A percentile compares a stretch with the other conserved stretches of the same genome.
These are phyloP conservation scores for Pseudolaguvia tuberculata DNA, from an alignment of 2,113 vertebrate species.

Conservation along the genomic window DNA sequence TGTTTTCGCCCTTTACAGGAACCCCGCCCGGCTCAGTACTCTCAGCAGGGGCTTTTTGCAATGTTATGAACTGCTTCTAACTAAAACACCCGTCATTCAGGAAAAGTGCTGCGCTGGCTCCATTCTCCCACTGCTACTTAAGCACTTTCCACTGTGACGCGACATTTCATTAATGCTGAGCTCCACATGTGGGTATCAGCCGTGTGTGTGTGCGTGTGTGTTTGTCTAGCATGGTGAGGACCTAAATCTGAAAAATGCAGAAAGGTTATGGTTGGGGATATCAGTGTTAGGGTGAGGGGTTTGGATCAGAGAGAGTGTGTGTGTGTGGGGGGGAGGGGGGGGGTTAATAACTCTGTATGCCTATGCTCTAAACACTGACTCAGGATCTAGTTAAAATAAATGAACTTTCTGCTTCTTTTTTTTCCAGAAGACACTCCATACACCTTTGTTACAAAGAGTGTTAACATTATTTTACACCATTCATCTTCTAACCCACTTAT, in stretches of 20 bases:
- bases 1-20: slow-evolving; percentile 26
- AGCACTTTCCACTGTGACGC: slow-evolving; percentile 56
- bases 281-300: not conserved
- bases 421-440: too few species aligned
- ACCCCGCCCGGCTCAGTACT: slow-evolving; percentile 32
- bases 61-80: slow-evolving; percentile 12
- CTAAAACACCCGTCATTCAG: not conserved
- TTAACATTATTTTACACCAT: too few species aligned
- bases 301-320: too few species aligned
- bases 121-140: slow-evolving; percentile 57
- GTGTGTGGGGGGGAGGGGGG: too few species aligned
- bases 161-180: slow-evolving; percentile 40
- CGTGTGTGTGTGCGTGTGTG: not conserved
- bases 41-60: not conserved
- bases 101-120: slow-evolving; percentile 46
- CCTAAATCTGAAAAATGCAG: too few species aligned
- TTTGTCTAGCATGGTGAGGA: too few species aligned
- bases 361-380: not conserved
- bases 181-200: slow-evolving; percentile 24
- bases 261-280: too few species aligned
- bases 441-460: too few species aligned
- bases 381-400: not conserved
- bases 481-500: too few species aligned
- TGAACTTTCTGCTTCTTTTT: too few species aligned
- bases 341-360: not conserved